These are phyloP conservation scores for Spodoptera litura DNA, from an alignment of 1,140 invertebrate species.

Conservation along the genomic window DNA sequence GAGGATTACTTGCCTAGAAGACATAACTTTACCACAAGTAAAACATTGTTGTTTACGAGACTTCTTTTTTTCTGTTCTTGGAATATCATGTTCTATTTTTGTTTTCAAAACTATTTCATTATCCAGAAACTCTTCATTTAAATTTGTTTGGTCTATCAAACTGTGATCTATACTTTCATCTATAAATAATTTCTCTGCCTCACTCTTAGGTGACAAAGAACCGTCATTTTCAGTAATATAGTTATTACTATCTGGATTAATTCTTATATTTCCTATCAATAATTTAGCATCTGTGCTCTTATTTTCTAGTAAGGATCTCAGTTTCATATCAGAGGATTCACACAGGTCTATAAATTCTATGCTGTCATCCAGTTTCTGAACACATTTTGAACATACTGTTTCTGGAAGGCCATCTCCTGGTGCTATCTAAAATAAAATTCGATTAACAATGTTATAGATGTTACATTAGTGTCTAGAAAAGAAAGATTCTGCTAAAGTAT, in stretches of 20 bases:
- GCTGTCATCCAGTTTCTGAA: conserved; percentile 69
- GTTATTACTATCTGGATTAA: conserved; percentile 36
- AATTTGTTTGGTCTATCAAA: conserved; percentile 10
- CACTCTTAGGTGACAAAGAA: conserved; percentile 42
- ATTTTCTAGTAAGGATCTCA: conserved; percentile 52
- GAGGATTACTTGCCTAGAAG: conserved; percentile 70
- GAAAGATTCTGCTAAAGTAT: background rate
- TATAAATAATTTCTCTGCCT: conserved; percentile 46
- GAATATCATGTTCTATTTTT: conserved; percentile 42
- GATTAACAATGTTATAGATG: conserved; percentile 14
- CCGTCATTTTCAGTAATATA: conserved; percentile 30
- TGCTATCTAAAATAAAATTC: conserved; percentile 71
- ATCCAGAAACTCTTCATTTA: conserved; percentile 11
- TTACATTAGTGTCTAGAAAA: background rate
- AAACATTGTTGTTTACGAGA: conserved; percentile 77
- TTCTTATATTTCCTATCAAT: conserved; percentile 11
- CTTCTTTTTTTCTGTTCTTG: conserved; percentile 55
- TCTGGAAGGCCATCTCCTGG: conserved; percentile 76
- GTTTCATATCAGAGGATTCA: conserved; percentile 70
- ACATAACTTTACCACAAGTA: conserved; percentile 84
- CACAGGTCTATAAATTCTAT: conserved; percentile 77
- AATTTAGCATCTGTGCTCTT: conserved; percentile 10
- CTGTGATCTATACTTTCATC: conserved; percentile 46
- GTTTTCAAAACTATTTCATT: conserved; percentile 15
- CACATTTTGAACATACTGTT: conserved; percentile 72